Percentiles rank a stretch among this genome's conserved stretches.
phyloP scores from a whole-genome alignment of 1,140 invertebrate genomes.

The Odontomachus brunneus region DNA sequence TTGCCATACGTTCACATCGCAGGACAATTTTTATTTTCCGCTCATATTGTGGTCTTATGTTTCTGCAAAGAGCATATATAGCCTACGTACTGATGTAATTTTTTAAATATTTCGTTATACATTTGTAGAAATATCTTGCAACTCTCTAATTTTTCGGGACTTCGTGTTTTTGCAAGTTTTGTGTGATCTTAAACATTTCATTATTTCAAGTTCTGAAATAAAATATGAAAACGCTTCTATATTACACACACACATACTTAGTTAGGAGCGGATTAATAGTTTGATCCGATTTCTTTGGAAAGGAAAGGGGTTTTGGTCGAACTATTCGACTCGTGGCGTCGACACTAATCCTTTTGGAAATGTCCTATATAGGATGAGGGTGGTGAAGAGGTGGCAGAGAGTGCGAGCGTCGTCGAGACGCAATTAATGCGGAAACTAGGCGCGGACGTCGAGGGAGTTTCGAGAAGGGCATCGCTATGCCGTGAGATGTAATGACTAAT shows the following conservation, averaged over 20 bases:
- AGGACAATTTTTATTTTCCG: neutral
- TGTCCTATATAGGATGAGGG: slow-evolving; percentile 51
- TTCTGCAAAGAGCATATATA: too few relatives aligned
- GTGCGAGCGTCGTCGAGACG: slow-evolving; percentile 68
- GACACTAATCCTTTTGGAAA: slow-evolving; percentile 74
- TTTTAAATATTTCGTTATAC: too few relatives aligned
- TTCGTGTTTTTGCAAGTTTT: too few relatives aligned
- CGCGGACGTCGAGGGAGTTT: slow-evolving; percentile 64
- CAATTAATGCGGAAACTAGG: slow-evolving; percentile 73
- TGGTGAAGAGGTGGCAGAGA: neutral
- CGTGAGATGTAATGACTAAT: slow-evolving; percentile 76
- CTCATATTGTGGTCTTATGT: neutral
- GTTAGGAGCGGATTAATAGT: slow-evolving; percentile 52
- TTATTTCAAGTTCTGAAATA: too few relatives aligned
- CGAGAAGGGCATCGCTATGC: slow-evolving; percentile 73
- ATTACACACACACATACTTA: neutral
- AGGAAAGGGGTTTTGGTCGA: slow-evolving; percentile 43
- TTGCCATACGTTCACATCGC: neutral
- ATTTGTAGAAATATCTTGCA: too few relatives aligned
- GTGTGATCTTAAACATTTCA: too few relatives aligned
- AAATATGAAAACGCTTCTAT: slow-evolving; percentile 33
- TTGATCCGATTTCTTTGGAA: slow-evolving; percentile 62
- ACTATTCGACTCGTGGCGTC: slow-evolving; percentile 70
- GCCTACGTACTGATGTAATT: too few relatives aligned
- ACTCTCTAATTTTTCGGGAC: too few relatives aligned